Evolutionary conservation across 2,888 invertebrate species (phyloP).

Genomic region (Rotaria socialis): DNA sequence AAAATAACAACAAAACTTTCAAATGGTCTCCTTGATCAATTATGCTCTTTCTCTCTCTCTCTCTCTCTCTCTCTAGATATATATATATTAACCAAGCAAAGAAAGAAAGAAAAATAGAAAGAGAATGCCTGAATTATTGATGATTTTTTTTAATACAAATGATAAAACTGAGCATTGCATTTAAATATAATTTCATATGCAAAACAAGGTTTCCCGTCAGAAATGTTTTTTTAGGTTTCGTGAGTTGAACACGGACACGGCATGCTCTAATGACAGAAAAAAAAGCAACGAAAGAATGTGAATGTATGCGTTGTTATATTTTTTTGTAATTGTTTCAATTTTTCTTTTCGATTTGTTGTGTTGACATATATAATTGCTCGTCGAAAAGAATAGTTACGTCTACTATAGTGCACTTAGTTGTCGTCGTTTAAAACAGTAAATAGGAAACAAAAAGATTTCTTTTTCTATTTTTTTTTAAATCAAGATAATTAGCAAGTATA

Average conservation of each 20-base stretch:
- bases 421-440: neutral
- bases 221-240: neutral
- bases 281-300: neutral
- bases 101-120: neutral
- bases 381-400: neutral
- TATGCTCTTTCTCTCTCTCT: neutral
- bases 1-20: constrained; percentile 9
- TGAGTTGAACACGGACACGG: neutral
- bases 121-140: neutral
- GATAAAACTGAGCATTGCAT: neutral
- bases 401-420: neutral
- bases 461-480: neutral
- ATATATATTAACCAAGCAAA: neutral
- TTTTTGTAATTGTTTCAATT: neutral
- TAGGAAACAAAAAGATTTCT: neutral
- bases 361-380: neutral
- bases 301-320: neutral
- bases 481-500: neutral
- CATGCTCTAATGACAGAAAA: neutral
- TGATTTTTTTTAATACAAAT: neutral
- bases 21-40: neutral
- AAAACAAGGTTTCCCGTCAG: neutral
- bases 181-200: neutral
- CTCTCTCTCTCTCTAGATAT: neutral
- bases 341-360: neutral